phyloP scores from a whole-genome alignment of 1,140 invertebrate species.

The Drosophila littoralis region DNA sequence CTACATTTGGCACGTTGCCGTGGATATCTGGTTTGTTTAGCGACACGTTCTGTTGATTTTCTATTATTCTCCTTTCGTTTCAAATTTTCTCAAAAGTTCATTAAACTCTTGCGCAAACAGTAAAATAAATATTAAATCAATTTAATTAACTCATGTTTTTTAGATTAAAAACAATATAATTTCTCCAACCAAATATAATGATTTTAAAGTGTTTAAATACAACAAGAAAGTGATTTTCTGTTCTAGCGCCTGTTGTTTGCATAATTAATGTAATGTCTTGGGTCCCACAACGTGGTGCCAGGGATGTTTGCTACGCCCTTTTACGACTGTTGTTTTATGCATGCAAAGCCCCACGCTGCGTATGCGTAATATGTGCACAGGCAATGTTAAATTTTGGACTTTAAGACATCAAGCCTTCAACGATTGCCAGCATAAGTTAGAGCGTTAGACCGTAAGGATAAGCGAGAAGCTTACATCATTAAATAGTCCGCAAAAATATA shows the following conservation, averaged over 20 bases:
- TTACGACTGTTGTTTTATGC: slow-evolving; percentile 59
- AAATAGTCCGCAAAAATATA: background rate
- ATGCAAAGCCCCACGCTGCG: slow-evolving; percentile 74
- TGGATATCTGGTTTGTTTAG: slow-evolving; percentile 64
- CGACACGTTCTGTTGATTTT: slow-evolving; percentile 68
- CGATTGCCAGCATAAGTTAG: background rate
- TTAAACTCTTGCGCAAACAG: slow-evolving; percentile 50
- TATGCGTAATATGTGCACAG: slow-evolving; percentile 53
- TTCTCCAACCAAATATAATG: slow-evolving; percentile 3
- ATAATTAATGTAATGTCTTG: slow-evolving; percentile 70
- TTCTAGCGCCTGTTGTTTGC: slow-evolving; percentile 32
- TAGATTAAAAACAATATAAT: slow-evolving; percentile 1
- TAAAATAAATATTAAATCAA: slow-evolving; percentile 37
- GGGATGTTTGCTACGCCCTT: slow-evolving; percentile 27
- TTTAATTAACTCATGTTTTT: slow-evolving; percentile 25
- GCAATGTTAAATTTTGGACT: slow-evolving; percentile 11
- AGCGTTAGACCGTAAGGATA: background rate
- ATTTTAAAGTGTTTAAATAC: slow-evolving; percentile 10
- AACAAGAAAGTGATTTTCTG: slow-evolving; percentile 2
- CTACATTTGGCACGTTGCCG: slow-evolving; percentile 61
- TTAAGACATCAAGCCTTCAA: background rate
- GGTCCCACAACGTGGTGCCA: slow-evolving; percentile 28
- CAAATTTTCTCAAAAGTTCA: slow-evolving; percentile 52
- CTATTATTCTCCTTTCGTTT: slow-evolving; percentile 64
- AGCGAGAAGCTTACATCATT: background rate